Base-by-base conservation (phyloP, 1,140 invertebrate genomes). In the Drusus annulatus region DNA sequence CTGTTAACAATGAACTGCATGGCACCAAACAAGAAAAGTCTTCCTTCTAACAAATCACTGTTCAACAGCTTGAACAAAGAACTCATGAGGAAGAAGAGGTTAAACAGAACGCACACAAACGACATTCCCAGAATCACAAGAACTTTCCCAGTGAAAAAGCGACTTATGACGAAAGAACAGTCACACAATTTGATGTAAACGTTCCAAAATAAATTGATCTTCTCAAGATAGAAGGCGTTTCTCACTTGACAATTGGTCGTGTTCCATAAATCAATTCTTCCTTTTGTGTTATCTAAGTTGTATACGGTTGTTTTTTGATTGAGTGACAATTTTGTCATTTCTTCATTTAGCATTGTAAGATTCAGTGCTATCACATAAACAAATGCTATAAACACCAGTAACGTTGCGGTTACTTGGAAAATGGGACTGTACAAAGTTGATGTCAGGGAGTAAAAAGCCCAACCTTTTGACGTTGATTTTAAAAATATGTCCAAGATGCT, bases 131-230 rank as follows among this genome's bases (percentile, higher is more conserved):
- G 52, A 15, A 78, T 52, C 7, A 54, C 23, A 13, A 78, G 76
- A n/a, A 78, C 54, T 16, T 17, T 78, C 28, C 4, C 31, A 52
- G 62, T 13, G 23, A 78, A 78, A n/a, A 52, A 78, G 5, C 68
- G 60, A 17, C 68, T 68, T 19, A 78, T n/a, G 8, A 65, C 4
- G 25, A n/a, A 16, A 54, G 62, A 65, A 28, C 13, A 68, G 3
- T 54, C 76, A 54, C 60, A 78, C 2, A 68, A 25, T n/a, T 52
- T 69, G 8, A 19, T 17, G 25, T 78, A 68, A 6, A 28, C n/a
- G 15, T 56, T 78, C 76, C 76, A 78, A 54, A 78, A 16, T 25
- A 68, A 25, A 8, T 6, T 25, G 13, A 78, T 50, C 13, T 68
- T 52, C 50, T 78, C 50, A 10, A 25, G 10, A n/a, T 54, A 50